A percentile compares a stretch with the other conserved stretches of the same genome.
Evolutionary conservation across 2,888 invertebrate genomes (phyloP).

Genomic region (Nomada ruficornis): DNA sequence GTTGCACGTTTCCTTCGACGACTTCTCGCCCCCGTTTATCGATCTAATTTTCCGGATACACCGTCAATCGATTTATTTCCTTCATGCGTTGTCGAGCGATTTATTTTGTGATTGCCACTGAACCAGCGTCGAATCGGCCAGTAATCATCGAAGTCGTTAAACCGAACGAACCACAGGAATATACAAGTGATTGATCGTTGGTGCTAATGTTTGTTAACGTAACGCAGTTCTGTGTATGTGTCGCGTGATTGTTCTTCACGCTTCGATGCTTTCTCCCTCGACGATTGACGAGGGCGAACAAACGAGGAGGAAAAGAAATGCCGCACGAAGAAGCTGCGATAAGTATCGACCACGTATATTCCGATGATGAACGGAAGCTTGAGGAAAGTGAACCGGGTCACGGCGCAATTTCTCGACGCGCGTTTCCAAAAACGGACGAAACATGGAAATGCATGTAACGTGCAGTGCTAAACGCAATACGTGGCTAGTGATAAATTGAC

Average conservation of each 20-base stretch:
- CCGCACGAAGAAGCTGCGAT: slow-evolving; percentile 42
- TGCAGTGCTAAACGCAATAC: neutral
- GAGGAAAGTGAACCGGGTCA: slow-evolving; percentile 67
- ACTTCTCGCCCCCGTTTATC: neutral
- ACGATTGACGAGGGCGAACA: neutral
- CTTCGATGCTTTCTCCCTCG: neutral
- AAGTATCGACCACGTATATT: slow-evolving; percentile 68
- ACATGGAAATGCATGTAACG: neutral
- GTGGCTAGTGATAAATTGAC: neutral
- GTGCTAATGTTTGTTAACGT: neutral
- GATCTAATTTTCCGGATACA: neutral
- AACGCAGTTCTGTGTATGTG: neutral
- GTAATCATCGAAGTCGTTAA: neutral
- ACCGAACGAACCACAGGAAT: neutral
- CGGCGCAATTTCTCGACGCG: slow-evolving; percentile 48
- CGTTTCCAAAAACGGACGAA: slow-evolving; percentile 31
- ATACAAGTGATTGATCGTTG: neutral
- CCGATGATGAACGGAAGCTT: slow-evolving; percentile 51
- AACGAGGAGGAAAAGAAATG: neutral
- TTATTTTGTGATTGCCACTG: neutral
- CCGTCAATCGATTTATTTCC: neutral
- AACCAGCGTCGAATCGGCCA: no score
- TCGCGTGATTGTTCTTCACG: neutral
- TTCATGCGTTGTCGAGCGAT: neutral
- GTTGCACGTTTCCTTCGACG: neutral